Evolutionary conservation across 1,140 invertebrate genomes (phyloP), one percentile per base, ranked within the genome.

Genomic region (Lordiphosa mommai): DNA sequence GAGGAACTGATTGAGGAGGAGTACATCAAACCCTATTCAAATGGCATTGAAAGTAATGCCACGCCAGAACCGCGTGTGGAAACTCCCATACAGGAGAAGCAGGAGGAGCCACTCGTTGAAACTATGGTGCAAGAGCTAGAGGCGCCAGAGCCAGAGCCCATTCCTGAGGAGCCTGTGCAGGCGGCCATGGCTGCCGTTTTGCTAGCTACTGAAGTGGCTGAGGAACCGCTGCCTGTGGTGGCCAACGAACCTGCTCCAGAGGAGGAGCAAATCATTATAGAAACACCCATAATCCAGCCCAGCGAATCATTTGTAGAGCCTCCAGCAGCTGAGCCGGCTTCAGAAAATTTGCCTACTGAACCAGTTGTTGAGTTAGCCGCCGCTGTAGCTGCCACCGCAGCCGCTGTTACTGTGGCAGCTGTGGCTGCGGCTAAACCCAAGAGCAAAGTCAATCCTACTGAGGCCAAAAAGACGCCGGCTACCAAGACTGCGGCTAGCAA

Each of bases 1-100:
- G 55, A 76, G 2, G 65, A 77, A 32, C 47, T 59, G 0, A 32
- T 53, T 20, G 72, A 71, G 46, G 72, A 57, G 36, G 38, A 53
- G 23, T 43, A 57, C 3, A 27, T 27, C 4, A 29, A 36, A 37
- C 32, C 41, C 29, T 61, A 46, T 13, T 44, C 61, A 10, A 72
- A 70, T 33, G 61, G 69, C 1, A 13, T 38, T 4, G 20, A 16
- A 16, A 56, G 36, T 43, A 46, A 10, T 27, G 43, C 46, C n/a
- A 65, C 61, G 6, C 50, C 50, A 2, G 66, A 69, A 46, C 61
- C 61, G 46, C 23, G 23, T 7, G 23, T 27, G 23, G 23, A 27
- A 27, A 27, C 23, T 27, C 23, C 17, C 16, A 8, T 13, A 0
- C 43, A 53, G 14, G 10, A 30, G 48, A 14, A 14, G 29, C 0